Conservation (phyloP, 2,797 vertebrate species). For the Enteromius paludinosus region DNA sequence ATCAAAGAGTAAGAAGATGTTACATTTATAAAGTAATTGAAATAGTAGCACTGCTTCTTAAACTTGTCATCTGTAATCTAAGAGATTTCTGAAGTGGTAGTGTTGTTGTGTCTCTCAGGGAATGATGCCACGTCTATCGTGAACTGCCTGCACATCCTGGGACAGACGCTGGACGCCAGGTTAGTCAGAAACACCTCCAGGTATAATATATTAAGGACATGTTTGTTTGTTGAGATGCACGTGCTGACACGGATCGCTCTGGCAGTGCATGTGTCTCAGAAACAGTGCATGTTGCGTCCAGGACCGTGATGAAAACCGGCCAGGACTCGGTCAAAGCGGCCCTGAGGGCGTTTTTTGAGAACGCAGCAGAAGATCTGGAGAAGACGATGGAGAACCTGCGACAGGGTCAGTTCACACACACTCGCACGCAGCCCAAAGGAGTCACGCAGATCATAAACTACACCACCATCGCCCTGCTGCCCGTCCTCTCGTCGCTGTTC, state of each 20-base stretch:
- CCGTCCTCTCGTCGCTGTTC: slow-evolving; percentile 91
- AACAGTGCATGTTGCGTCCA: slow-evolving; percentile 55
- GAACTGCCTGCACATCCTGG: slow-evolving; percentile 96
- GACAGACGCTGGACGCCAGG: slow-evolving; percentile 95
- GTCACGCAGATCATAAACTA: slow-evolving; percentile 97
- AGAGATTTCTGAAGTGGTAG: no score
- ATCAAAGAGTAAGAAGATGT: no score
- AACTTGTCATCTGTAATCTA: no score
- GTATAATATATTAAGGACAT: background rate
- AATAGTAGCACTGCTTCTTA: no score
- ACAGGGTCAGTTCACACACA: slow-evolving; percentile 94
- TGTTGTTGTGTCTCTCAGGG: slow-evolving; percentile 72
- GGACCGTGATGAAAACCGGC: slow-evolving; percentile 96
- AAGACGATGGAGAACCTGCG: slow-evolving; percentile 92
- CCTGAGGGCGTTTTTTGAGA: slow-evolving; percentile 86
- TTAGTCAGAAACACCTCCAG: slow-evolving; percentile 60
- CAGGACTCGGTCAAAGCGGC: slow-evolving; percentile 90
- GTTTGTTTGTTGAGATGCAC: background rate
- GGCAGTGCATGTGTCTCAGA: background rate
- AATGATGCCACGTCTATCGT: slow-evolving; percentile 94
- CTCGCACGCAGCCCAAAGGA: slow-evolving; percentile 85
- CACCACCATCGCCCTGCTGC: slow-evolving; percentile 91
- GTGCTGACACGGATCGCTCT: background rate
- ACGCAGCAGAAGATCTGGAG: slow-evolving; percentile 91
- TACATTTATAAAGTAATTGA: no score